These are phyloP conservation scores for Gnathonemus longibarbis DNA, from an alignment of 2,113 vertebrate species.

Conservation along the genomic window DNA sequence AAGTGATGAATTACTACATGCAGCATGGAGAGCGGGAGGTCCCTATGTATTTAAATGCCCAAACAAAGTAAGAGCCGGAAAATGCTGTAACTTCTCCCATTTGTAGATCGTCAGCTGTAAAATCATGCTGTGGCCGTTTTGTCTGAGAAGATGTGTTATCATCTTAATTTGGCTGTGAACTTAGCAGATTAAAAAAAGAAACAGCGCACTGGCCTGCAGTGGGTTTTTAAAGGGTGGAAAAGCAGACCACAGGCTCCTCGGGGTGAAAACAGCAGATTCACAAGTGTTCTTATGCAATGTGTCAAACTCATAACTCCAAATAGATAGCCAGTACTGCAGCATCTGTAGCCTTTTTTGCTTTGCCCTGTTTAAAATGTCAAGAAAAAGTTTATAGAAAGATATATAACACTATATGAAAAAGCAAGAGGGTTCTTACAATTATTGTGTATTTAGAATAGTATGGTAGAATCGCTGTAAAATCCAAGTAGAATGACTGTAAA, in stretches of 20 bases:
- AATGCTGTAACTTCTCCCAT: slow-evolving; percentile 53
- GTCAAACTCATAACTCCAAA: slow-evolving; percentile 16
- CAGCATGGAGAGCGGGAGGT: slow-evolving; percentile 43
- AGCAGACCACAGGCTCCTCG: slow-evolving; percentile 39
- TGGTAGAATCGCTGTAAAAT: not conserved
- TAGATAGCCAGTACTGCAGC: not conserved
- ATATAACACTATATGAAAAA: not conserved
- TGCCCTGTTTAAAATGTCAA: not conserved
- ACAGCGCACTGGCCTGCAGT: too few species aligned
- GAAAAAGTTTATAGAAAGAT: not conserved
- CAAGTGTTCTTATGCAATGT: slow-evolving; percentile 21
- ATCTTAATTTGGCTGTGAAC: slow-evolving; percentile 68
- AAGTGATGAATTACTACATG: not conserved
- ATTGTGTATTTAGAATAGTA: not conserved
- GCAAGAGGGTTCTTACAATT: not conserved
- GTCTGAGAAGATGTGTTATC: slow-evolving; percentile 70
- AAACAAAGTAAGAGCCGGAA: slow-evolving; percentile 39
- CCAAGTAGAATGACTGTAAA: not conserved
- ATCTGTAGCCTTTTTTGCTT: not conserved
- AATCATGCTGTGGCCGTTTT: slow-evolving; percentile 70
- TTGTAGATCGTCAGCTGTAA: slow-evolving; percentile 68
- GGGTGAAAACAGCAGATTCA: slow-evolving; percentile 33
- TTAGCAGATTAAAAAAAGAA: slow-evolving; percentile 35
- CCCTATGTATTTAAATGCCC: slow-evolving; percentile 50
- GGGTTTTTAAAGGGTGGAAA: slow-evolving; percentile 52